Percentiles rank a stretch among this genome's conserved stretches.
phyloP scores from a whole-genome alignment of 2,113 vertebrate species.

The Epinephelus lanceolatus region DNA sequence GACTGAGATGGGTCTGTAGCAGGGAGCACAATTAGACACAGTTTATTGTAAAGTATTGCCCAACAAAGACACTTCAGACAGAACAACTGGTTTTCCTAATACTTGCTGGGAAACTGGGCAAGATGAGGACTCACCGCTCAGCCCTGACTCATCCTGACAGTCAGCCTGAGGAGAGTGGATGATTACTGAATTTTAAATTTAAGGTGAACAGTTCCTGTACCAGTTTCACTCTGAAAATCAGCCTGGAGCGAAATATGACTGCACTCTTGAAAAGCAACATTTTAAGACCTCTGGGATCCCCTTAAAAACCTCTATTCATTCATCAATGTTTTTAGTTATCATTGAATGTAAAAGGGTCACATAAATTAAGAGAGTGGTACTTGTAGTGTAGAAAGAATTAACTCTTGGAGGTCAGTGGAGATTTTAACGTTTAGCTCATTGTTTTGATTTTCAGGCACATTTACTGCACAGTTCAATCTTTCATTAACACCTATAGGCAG shows the following conservation, averaged over 20 bases:
- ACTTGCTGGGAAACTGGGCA: not conserved
- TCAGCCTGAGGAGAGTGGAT: not conserved
- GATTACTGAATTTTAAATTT: slow-evolving; percentile 11
- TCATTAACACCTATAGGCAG: too few relatives aligned
- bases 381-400: too few relatives aligned
- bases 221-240: not conserved
- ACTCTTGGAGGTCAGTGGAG: too few relatives aligned
- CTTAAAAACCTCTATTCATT: not conserved
- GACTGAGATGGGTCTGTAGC: not conserved
- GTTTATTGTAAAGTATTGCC: not conserved
- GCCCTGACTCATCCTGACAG: not conserved
- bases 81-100: not conserved
- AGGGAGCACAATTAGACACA: not conserved
- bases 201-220: slow-evolving; percentile 3
- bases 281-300: not conserved
- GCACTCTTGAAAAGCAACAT: not conserved
- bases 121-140: not conserved
- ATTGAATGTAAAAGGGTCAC: not conserved
- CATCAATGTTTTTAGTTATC: not conserved
- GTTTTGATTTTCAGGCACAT: too few relatives aligned
- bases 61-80: not conserved
- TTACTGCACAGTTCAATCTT: too few relatives aligned
- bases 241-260: not conserved
- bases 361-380: not conserved
- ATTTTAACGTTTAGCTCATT: too few relatives aligned